phyloP scores from a whole-genome alignment of 53 echinoderm and acorn worm species.

The Arbacia lixula region DNA sequence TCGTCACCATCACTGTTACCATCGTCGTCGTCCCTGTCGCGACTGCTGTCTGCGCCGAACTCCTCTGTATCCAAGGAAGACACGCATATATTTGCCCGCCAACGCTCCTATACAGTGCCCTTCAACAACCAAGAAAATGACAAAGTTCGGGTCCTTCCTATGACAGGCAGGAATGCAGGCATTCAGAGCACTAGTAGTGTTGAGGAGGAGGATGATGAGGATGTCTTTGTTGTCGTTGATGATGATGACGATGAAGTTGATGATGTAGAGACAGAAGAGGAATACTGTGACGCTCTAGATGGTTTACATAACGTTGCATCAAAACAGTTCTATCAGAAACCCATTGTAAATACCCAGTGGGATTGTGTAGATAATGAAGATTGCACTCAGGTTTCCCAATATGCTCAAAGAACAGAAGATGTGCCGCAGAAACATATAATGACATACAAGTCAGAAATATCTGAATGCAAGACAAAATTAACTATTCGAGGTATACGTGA shows the following conservation, averaged over 20 bases:
- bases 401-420: not conserved
- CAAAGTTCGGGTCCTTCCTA: no score
- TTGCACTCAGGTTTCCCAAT: not conserved
- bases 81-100: not conserved
- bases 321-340: not conserved
- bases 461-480: constrained; percentile 87
- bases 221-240: constrained; percentile 6
- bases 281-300: constrained; percentile 17
- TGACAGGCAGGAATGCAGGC: constrained; percentile 3
- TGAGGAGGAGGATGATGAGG: constrained; percentile 21
- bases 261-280: constrained; percentile 7
- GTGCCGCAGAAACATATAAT: constrained; percentile 24
- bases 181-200: not conserved
- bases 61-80: not conserved
- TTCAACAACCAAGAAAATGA: not conserved
- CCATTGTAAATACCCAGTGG: not conserved
- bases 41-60: not conserved
- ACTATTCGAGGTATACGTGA: constrained; percentile 83
- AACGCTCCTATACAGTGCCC: not conserved
- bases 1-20: not conserved
- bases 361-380: not conserved
- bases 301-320: no score
- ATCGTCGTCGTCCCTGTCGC: not conserved
- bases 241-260: constrained; percentile 42
- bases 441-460: constrained; percentile 88